Evolutionary conservation across 2,888 invertebrate species (phyloP).

Genomic region (Megalurothrips usitatus): DNA sequence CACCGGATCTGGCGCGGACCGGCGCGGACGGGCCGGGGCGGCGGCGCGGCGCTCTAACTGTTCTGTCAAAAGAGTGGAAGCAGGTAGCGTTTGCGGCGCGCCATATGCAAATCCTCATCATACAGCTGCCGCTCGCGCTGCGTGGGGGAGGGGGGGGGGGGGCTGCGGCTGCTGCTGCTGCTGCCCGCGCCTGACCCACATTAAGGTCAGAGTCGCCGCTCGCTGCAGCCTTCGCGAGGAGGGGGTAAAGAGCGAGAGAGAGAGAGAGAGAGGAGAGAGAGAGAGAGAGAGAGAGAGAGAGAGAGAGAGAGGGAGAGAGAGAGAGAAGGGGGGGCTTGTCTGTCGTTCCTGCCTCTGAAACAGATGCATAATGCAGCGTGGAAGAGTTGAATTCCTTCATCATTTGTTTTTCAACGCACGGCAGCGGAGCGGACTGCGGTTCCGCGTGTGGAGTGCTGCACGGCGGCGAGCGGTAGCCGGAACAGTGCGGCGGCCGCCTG

Average conservation of each 20-base stretch:
- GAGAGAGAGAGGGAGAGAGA: too few species aligned
- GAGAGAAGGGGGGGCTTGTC: too few species aligned
- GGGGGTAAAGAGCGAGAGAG: too few species aligned
- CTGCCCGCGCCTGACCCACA: neutral
- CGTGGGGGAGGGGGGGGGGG: neutral
- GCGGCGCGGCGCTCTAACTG: neutral
- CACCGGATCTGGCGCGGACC: neutral
- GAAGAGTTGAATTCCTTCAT: conserved; percentile 34
- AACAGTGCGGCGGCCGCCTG: too few species aligned
- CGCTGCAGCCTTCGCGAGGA: neutral
- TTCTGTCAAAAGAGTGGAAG: conserved; percentile 17
- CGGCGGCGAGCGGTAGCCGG: too few species aligned
- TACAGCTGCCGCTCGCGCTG: neutral
- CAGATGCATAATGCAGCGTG: conserved; percentile 29
- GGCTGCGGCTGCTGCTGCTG: too few species aligned
- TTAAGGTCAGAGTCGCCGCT: conserved; percentile 7
- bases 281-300: too few species aligned
- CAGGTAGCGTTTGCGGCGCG: neutral
- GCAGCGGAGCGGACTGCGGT: neutral
- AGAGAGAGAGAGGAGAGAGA: too few species aligned
- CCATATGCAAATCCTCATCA: neutral
- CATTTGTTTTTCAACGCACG: conserved; percentile 29
- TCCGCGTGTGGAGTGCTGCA: too few species aligned
- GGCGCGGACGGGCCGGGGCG: neutral
- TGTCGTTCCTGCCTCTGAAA: neutral